phyloP scores from a whole-genome alignment of 2,888 invertebrate species.

The Campoplex capitator region DNA sequence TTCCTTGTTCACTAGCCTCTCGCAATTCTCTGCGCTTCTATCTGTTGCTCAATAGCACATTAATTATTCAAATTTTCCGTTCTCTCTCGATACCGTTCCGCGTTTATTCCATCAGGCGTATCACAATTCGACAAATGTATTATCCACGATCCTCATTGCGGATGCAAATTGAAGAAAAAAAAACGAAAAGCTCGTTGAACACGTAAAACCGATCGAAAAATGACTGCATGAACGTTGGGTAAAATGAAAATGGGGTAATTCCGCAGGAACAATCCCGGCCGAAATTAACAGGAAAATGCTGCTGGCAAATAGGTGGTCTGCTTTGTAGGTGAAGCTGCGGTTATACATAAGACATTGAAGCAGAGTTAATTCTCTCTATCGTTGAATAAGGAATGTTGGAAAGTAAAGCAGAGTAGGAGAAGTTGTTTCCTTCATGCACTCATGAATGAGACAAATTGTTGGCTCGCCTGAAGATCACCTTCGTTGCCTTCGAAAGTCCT shows the following conservation, averaged over 20 bases:
- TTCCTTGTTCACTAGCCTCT: slow-evolving; percentile 3
- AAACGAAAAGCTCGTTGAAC: background rate
- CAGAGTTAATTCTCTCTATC: slow-evolving; percentile 47
- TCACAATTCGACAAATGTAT: slow-evolving; percentile 34
- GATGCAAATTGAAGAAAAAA: slow-evolving; percentile 33
- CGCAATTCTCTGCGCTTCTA: slow-evolving; percentile 24
- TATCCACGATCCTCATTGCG: slow-evolving; percentile 14
- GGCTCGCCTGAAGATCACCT: slow-evolving; percentile 44
- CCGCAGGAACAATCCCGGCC: background rate
- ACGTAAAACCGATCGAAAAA: slow-evolving; percentile 14
- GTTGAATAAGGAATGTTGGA: slow-evolving; percentile 6
- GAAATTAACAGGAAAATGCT: background rate
- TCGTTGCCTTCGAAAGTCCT: slow-evolving; percentile 38
- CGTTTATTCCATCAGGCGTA: slow-evolving; percentile 48
- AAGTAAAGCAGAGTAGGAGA: slow-evolving; percentile 18
- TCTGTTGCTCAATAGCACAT: slow-evolving; percentile 45
- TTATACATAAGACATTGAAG: slow-evolving; percentile 36
- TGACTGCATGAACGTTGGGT: background rate
- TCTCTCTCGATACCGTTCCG: slow-evolving; percentile 42
- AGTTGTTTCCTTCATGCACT: slow-evolving; percentile 66
- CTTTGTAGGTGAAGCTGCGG: slow-evolving; percentile 38
- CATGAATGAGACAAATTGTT: slow-evolving; percentile 69
- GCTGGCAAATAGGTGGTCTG: slow-evolving; percentile 13
- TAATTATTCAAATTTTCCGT: slow-evolving; percentile 50
- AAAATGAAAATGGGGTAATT: background rate